Base-by-base conservation (phyloP, 2,888 invertebrate genomes). In the Hofmannophila pseudospretella region DNA sequence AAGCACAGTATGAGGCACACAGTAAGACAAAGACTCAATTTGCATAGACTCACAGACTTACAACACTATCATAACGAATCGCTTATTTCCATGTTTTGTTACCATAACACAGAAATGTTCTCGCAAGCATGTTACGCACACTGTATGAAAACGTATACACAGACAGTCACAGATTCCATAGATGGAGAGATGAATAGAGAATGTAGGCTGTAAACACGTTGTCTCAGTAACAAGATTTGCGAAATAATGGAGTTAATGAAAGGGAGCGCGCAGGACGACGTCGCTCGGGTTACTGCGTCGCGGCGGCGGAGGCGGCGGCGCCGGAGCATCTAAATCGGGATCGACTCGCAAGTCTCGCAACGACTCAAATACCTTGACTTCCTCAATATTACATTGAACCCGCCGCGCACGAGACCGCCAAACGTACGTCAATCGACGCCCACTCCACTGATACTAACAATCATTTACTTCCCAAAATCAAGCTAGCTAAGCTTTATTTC, bases 381-480 rank as follows among this genome's bases (percentile, higher is more conserved):
- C 86, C 86, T 86, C 84, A 84, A 86, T 84, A 86, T 84, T 84
- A 86, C 86, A 84, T 85, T 85, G 86, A 86, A 86, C 86, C 81
- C 86, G 61, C 65, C 56, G 68, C 69, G 57, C 76, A 76, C 70
- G 67, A 81, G 76, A 77, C 73, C 72, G 75, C 77, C 66, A 75
- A 80, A 74, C 74, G 67, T 69, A 82, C 84, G 81, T 84, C 81
- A 82, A 78, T 77, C 67, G 71, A 73, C 84, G 74, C 85, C 85
- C 70, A 84, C 84, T 64, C 50, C 50, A 53, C 60, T 51, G 59
- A 36, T 38, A n/a, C 47, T 48, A 51, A 57, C 49, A 52, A 57
- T 62, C 53, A 58, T 62, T 60, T 55, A 58, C 63, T 57, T 56
- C 61, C 65, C 55, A 66, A 59, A 47, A 47, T 46, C 39, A 41